Base-by-base conservation (phyloP, 2,888 invertebrate genomes). In the Dyspetes luteomarginatus region DNA sequence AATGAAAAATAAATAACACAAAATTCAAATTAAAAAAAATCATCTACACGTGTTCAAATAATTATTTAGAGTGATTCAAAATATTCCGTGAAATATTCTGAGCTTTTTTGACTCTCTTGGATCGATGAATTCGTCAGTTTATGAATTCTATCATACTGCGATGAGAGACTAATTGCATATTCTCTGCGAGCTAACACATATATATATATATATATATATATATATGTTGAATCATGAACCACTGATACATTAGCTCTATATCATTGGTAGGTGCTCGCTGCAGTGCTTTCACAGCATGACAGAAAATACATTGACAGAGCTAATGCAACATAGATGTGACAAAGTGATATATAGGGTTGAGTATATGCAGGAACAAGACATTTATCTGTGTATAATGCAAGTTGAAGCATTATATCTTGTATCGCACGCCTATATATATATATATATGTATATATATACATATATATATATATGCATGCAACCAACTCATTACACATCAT, bases 161-260 rank as follows among this genome's bases (percentile, higher is more conserved):
- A 73, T 64, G 73, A 73, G 74, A 74, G 74, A 30, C 65, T 74
- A 65, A 74, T 74, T 56, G 74, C 28, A 55, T 45, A 74, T 74
- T 55, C 56, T 28, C 65, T n/a, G 65, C 30, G 52, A 30, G 30
- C 56, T 26, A 17, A 4, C 28, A 43, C 12, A 45, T 15, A 26
- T 24, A 22, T 65, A 65, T 65, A 52, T 22, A 22, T 9, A 22
- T 52, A 15, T 48, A 19, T 48, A 9, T 48, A 48, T 4, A 48
- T n/a, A n/a, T n/a, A n/a, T n/a, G n/a, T n/a, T n/a, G n/a, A n/a
- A n/a, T n/a, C n/a, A n/a, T n/a, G n/a, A n/a, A n/a, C n/a, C n/a
- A n/a, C n/a, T n/a, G n/a, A n/a, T n/a, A n/a, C n/a, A n/a, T 9
- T 2, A 52, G 7, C 2, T n/a, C 15, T 52, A 22, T n/a, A 52